Conservation (phyloP, 1,140 invertebrate genomes). For the Caenorhabditis tropicalis region DNA sequence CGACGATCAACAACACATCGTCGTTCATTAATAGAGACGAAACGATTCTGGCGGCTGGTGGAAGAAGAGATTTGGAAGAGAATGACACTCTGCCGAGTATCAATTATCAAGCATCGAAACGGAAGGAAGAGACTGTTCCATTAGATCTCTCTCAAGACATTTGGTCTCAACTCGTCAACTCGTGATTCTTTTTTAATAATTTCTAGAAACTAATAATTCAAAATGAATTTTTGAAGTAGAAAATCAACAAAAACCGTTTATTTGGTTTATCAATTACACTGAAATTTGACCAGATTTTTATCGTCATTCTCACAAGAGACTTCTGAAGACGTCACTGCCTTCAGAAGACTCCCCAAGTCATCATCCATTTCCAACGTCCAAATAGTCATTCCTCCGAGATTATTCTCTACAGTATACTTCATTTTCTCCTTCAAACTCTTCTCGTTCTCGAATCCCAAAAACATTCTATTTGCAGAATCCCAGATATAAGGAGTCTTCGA, state of each 20-base stretch:
- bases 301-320: neutral
- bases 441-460: conserved; percentile 61
- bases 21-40: neutral
- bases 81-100: neutral
- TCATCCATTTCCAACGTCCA: conserved; percentile 91
- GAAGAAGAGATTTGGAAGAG: neutral
- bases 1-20: neutral
- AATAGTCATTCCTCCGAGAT: conserved; percentile 84
- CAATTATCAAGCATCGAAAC: neutral
- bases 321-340: conserved; percentile 34
- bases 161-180: neutral
- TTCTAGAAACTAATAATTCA: neutral
- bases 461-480: conserved; percentile 41
- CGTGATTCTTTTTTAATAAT: neutral
- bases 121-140: neutral
- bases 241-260: too few relatives aligned
- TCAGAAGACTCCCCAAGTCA: conserved; percentile 59
- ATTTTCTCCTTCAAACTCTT: conserved; percentile 59
- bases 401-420: conserved; percentile 77
- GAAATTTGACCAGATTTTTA: neutral
- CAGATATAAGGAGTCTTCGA: conserved; percentile 58
- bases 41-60: neutral
- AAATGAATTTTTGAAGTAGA: neutral
- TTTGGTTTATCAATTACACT: too few relatives aligned
- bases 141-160: conserved; percentile 7